Evolutionary conservation across 2,113 vertebrate genomes (phyloP).

Genomic region (Tichodroma muraria): DNA sequence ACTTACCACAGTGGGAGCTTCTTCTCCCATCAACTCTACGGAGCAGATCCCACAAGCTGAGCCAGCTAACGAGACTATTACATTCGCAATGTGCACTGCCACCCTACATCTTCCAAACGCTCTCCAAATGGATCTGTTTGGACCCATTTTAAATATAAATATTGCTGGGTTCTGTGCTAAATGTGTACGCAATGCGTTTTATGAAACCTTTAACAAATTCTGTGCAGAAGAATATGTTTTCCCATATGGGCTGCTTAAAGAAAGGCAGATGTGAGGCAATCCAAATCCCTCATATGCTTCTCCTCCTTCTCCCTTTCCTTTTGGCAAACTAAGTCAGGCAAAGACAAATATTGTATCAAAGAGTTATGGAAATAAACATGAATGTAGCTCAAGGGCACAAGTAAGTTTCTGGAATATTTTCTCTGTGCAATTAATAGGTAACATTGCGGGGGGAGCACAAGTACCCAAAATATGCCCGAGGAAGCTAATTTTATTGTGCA

Average conservation of each 20-base stretch:
- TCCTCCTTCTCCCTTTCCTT: conserved; percentile 47
- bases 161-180: conserved; percentile 24
- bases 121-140: conserved; percentile 63
- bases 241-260: conserved; percentile 69
- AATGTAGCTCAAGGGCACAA: conserved; percentile 62
- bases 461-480: conserved; percentile 4
- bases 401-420: conserved; percentile 53
- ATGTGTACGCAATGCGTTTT: background rate
- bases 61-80: background rate
- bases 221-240: conserved; percentile 69
- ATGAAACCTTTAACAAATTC: conserved; percentile 56
- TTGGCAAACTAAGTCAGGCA: conserved; percentile 62
- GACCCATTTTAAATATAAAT: conserved; percentile 40
- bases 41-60: background rate
- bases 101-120: background rate
- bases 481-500: conserved; percentile 38
- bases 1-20: background rate
- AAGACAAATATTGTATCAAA: conserved; percentile 62
- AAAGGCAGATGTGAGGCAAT: conserved; percentile 66
- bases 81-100: background rate
- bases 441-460: background rate
- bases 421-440: conserved; percentile 29
- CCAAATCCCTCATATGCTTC: conserved; percentile 52
- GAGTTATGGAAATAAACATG: conserved; percentile 58
- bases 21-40: background rate